Evolutionary conservation across 2,888 invertebrate species (phyloP).

Genomic region (Drosophila phalerata): DNA sequence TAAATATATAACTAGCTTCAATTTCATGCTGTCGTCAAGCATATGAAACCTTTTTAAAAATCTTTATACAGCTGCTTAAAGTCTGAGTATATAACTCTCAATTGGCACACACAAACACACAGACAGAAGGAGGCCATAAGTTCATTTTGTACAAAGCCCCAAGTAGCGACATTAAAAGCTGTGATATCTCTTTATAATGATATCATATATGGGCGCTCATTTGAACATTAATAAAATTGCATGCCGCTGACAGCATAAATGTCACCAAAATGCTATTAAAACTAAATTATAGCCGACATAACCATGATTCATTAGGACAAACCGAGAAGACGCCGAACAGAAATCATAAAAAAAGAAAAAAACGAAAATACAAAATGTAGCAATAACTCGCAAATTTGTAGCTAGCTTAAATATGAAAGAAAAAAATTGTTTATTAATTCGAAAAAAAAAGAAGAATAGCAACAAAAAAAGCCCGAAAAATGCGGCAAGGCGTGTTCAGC

Average conservation of each 20-base stretch:
- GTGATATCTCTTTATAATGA: slow-evolving; percentile 73
- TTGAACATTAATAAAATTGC: slow-evolving; percentile 77
- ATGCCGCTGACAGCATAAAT: slow-evolving; percentile 81
- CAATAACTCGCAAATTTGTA: slow-evolving; percentile 74
- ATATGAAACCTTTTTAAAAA: slow-evolving; percentile 1
- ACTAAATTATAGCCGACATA: slow-evolving; percentile 78
- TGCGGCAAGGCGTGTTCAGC: slow-evolving; percentile 48
- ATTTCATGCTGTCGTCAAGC: not conserved
- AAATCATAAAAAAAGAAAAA: slow-evolving; percentile 44
- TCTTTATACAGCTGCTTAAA: slow-evolving; percentile 9
- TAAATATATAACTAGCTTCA: too few species aligned
- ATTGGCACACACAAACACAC: not conserved
- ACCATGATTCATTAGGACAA: slow-evolving; percentile 75
- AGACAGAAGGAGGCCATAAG: slow-evolving; percentile 31
- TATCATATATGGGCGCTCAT: slow-evolving; percentile 69
- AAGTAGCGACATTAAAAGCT: slow-evolving; percentile 51
- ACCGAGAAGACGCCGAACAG: slow-evolving; percentile 36
- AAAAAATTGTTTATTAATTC: slow-evolving; percentile 72
- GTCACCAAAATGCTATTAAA: slow-evolving; percentile 79
- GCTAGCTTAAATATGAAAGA: slow-evolving; percentile 61
- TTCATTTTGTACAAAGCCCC: slow-evolving; percentile 59
- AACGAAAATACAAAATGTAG: slow-evolving; percentile 54
- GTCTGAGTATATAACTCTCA: slow-evolving; percentile 9
- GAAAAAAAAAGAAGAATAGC: slow-evolving; percentile 55
- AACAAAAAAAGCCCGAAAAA: slow-evolving; percentile 37